Conservation (phyloP, 2,113 vertebrate species). For the Dasyornis broadbenti region DNA sequence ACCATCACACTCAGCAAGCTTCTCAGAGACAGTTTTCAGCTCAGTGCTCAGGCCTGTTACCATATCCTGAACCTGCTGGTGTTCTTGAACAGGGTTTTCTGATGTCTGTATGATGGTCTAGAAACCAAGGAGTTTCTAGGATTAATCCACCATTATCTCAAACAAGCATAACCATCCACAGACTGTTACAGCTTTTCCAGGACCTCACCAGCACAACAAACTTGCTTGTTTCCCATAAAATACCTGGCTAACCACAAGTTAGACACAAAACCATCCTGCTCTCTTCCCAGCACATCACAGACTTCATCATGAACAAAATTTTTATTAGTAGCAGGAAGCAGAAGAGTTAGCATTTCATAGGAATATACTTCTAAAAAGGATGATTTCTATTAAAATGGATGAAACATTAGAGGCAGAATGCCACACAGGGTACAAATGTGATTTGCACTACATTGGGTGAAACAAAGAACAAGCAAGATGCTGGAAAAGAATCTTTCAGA, state of each 20-base stretch:
- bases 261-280: neutral
- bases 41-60: constrained; percentile 30
- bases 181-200: neutral
- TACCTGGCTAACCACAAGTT: neutral
- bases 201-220: neutral
- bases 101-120: constrained; percentile 61
- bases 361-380: neutral
- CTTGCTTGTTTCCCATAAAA: neutral
- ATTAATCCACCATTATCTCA: neutral
- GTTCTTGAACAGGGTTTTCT: constrained; percentile 55
- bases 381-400: neutral
- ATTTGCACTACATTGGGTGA: neutral
- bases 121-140: constrained; percentile 22
- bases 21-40: constrained; percentile 44
- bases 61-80: constrained; percentile 50
- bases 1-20: constrained; percentile 19
- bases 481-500: neutral
- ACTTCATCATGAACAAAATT: neutral
- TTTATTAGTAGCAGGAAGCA: neutral
- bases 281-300: neutral
- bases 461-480: neutral
- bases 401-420: neutral
- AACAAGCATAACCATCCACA: neutral
- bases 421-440: neutral
- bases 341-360: neutral